phyloP scores from a whole-genome alignment of 2,113 vertebrate species.

The Cyanistes caeruleus region DNA sequence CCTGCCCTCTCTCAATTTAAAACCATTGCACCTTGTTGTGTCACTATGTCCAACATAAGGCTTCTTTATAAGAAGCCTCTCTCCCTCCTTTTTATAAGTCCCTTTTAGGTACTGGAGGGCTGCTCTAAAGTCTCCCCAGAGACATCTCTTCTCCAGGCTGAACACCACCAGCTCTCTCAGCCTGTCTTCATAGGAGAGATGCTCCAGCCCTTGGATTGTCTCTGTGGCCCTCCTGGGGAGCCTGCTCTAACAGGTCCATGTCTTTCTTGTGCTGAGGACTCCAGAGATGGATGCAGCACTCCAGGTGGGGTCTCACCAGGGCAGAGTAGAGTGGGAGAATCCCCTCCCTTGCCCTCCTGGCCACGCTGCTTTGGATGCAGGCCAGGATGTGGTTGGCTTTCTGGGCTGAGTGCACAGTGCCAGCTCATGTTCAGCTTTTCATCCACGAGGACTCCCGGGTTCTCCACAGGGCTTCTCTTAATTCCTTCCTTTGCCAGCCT shows the following conservation, averaged over 20 bases:
- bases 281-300: neutral
- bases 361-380: neutral
- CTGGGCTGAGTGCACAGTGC: neutral
- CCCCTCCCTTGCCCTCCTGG: neutral
- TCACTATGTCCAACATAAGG: neutral
- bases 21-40: neutral
- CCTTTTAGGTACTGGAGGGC: neutral
- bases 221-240: neutral
- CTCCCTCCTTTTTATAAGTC: neutral
- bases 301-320: neutral
- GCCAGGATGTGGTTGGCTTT: neutral
- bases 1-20: neutral
- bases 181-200: neutral
- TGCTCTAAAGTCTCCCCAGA: neutral
- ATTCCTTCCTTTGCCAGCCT: neutral
- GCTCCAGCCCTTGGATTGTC: neutral
- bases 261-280: neutral
- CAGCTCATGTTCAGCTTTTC: neutral
- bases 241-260: neutral
- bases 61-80: neutral
- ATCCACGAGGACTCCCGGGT: neutral
- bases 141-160: neutral
- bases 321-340: neutral
- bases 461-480: neutral
- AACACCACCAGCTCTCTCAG: neutral